phyloP scores from a whole-genome alignment of 2,797 vertebrate genomes.

The Tadarida brasiliensis region DNA sequence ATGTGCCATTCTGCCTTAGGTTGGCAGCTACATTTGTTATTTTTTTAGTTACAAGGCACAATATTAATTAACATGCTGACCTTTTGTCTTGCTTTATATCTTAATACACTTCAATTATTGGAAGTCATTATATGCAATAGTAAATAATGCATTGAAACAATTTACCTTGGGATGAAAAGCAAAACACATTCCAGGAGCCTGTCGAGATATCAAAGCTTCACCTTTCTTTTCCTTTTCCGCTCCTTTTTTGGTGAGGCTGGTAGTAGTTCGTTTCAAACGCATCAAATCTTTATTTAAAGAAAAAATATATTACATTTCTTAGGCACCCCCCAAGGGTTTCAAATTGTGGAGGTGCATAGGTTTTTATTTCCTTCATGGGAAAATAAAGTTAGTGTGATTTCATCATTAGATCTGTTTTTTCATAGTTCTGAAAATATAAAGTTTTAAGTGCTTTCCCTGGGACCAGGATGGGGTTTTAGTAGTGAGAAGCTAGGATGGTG shows the following conservation, averaged over 20 bases:
- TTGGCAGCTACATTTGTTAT: not conserved
- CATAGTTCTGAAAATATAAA: not conserved
- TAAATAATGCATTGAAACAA: conserved; percentile 68
- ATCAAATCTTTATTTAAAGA: conserved; percentile 90
- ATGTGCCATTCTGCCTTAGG: not conserved
- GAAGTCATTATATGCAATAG: not conserved
- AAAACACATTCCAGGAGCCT: conserved; percentile 93
- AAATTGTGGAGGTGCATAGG: not conserved
- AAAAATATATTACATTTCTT: not conserved
- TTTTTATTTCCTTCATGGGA: not conserved
- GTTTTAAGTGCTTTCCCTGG: not conserved
- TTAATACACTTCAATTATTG: not conserved
- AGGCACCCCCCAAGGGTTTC: not conserved
- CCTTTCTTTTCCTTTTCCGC: conserved; percentile 85
- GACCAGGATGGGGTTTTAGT: not conserved
- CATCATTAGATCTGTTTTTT: not conserved
- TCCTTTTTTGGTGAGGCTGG: conserved; percentile 74
- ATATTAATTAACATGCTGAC: not conserved
- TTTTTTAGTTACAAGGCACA: not conserved
- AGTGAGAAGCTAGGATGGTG: not conserved
- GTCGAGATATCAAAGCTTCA: conserved; percentile 87
- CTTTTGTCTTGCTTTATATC: not conserved
- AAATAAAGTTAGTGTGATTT: not conserved
- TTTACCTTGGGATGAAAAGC: conserved; percentile 93
- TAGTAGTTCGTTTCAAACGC: conserved; percentile 88